Evolutionary conservation across 2,888 invertebrate species (phyloP).

Genomic region (Drosophila greeni): DNA sequence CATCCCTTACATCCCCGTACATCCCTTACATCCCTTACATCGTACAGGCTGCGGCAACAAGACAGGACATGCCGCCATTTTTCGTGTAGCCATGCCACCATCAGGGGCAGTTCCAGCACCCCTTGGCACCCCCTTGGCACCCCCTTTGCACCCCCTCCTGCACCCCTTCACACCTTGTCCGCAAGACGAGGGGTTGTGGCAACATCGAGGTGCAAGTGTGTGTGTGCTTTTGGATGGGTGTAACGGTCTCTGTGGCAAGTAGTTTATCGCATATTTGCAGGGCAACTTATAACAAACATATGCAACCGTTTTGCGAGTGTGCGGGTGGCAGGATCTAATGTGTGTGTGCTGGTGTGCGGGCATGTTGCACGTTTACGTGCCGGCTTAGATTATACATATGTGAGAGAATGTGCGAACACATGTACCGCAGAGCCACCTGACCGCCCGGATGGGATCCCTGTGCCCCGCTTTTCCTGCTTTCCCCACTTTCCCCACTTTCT

Average conservation of each 20-base stretch:
- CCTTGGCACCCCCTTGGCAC: conserved; percentile 10
- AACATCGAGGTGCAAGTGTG: neutral
- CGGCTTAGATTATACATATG: conserved; percentile 46
- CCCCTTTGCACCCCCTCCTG: no score
- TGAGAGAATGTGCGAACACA: conserved; percentile 11
- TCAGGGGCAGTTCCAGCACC: conserved; percentile 7
- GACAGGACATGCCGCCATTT: conserved; percentile 45
- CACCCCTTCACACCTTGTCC: conserved; percentile 11
- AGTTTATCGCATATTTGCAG: conserved; percentile 69
- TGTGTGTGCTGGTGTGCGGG: conserved; percentile 15
- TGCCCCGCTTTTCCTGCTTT: no score
- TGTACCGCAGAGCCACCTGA: conserved; percentile 42
- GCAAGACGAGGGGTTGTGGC: conserved; percentile 1
- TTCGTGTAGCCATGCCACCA: conserved; percentile 34
- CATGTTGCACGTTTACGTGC: conserved; percentile 34
- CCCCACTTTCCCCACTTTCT: no score
- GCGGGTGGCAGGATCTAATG: conserved; percentile 18
- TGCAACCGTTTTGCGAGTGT: conserved; percentile 42
- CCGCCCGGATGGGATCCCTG: conserved; percentile 23
- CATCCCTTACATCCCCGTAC: neutral
- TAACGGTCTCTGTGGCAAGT: conserved; percentile 41
- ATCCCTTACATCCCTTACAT: neutral
- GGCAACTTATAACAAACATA: conserved; percentile 62
- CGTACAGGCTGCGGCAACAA: conserved; percentile 35
- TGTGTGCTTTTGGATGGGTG: neutral